phyloP scores from a whole-genome alignment of 2,797 vertebrate species.

The Halcyon smyrnensis region DNA sequence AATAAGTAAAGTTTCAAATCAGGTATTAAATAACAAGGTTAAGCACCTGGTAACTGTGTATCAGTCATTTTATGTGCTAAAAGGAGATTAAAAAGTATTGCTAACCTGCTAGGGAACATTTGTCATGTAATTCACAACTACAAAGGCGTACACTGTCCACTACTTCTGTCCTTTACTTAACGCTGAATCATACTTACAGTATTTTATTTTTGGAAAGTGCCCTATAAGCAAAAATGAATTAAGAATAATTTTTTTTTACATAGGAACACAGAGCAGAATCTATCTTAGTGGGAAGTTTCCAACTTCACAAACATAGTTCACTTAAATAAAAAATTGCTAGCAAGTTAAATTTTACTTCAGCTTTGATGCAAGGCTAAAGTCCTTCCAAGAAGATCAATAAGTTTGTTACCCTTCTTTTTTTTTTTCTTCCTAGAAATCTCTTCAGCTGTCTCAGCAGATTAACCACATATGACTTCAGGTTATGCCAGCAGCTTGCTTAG shows the following conservation, averaged over 20 bases:
- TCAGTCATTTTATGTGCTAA: background rate
- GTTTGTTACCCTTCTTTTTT: background rate
- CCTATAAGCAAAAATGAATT: background rate
- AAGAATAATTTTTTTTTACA: background rate
- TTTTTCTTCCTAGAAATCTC: background rate
- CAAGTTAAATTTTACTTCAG: slow-evolving; percentile 32
- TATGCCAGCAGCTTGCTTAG: background rate
- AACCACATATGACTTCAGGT: background rate
- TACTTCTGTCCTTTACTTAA: background rate
- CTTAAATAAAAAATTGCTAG: slow-evolving; percentile 52
- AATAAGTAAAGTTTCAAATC: background rate
- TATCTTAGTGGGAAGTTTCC: slow-evolving; percentile 47
- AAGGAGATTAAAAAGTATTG: background rate
- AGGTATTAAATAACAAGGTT: background rate
- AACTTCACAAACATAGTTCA: slow-evolving; percentile 44
- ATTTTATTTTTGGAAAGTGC: background rate
- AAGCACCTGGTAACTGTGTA: background rate
- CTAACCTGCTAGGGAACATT: background rate
- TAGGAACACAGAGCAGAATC: slow-evolving; percentile 43
- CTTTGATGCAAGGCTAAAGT: background rate
- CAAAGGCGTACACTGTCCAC: background rate
- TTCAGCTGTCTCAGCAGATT: background rate
- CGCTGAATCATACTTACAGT: background rate
- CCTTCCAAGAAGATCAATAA: background rate
- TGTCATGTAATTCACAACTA: background rate